Conservation (phyloP, 2,888 invertebrate species). For the Nasonovia ribisnigri region DNA sequence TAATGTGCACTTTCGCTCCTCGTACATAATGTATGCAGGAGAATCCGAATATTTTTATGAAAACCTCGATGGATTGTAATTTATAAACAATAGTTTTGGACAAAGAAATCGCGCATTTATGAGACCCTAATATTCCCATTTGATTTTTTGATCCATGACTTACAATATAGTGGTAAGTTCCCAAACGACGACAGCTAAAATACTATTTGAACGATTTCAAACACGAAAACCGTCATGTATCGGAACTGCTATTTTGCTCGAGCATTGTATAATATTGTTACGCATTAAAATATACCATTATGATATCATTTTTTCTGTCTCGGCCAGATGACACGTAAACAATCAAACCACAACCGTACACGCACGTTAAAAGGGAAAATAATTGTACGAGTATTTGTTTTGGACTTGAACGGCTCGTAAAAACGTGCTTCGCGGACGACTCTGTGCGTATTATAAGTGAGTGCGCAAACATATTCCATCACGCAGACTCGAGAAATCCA, state of each 20-base stretch:
- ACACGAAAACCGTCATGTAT: background rate
- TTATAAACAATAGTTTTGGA: no score
- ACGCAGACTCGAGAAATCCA: background rate
- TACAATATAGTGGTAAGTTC: background rate
- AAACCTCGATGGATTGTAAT: no score
- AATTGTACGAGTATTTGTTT: slow-evolving; percentile 10
- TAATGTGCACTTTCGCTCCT: no score
- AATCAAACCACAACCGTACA: background rate
- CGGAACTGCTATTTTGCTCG: background rate
- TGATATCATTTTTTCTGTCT: background rate
- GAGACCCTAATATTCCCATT: no score
- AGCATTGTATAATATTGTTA: background rate
- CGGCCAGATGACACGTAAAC: background rate
- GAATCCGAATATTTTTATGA: no score
- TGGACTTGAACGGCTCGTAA: background rate
- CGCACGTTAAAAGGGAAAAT: background rate
- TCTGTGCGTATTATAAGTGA: background rate
- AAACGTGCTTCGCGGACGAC: background rate
- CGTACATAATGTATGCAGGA: no score
- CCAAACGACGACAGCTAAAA: background rate
- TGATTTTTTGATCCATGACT: background rate
- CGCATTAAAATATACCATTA: background rate
- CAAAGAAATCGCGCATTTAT: no score
- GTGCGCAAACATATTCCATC: background rate
- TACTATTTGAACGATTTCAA: background rate